These are phyloP conservation scores for Steromphala cineraria DNA, from an alignment of 2,888 invertebrate species.

Conservation along the genomic window DNA sequence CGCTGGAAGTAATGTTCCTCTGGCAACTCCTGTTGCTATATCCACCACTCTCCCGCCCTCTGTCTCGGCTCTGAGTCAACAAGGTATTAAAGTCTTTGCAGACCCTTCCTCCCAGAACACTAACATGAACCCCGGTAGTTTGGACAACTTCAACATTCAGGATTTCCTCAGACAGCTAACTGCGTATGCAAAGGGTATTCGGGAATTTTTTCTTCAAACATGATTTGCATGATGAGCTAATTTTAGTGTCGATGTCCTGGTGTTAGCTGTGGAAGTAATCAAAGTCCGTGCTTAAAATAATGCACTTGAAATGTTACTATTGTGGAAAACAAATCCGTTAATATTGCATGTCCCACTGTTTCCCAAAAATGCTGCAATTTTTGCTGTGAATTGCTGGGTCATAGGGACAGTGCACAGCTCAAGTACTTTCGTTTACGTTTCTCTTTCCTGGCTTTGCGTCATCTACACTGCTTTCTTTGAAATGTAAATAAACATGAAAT, in stretches of 20 bases:
- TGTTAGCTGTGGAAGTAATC: conserved; percentile 19
- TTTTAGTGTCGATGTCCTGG: conserved; percentile 26
- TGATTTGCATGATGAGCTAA: conserved; percentile 26
- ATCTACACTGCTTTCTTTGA: conserved; percentile 8
- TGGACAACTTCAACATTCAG: conserved; percentile 39
- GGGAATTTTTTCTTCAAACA: conserved; percentile 27
- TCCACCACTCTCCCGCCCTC: conserved; percentile 80
- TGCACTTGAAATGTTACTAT: conserved; percentile 11
- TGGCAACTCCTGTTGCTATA: conserved; percentile 79
- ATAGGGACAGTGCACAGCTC: conserved; percentile 15
- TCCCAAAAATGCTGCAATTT: neutral
- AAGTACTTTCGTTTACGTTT: conserved; percentile 16
- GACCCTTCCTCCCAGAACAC: conserved; percentile 44
- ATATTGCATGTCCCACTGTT: conserved; percentile 21
- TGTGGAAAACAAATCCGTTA: neutral
- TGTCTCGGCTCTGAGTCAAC: conserved; percentile 79
- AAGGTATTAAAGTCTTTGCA: conserved; percentile 58
- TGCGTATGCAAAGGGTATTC: conserved; percentile 50
- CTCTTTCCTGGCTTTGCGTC: conserved; percentile 16
- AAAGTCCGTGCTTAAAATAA: conserved; percentile 13
- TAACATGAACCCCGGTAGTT: conserved; percentile 40
- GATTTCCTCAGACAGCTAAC: conserved; percentile 49
- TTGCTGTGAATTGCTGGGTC: neutral
- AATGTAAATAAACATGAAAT: neutral
- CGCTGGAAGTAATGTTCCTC: conserved; percentile 73